Percentiles rank a stretch among this genome's conserved stretches.
These are phyloP conservation scores for Dryomyza anilis DNA, from an alignment of 2,888 invertebrate genomes.

Conservation along the genomic window DNA sequence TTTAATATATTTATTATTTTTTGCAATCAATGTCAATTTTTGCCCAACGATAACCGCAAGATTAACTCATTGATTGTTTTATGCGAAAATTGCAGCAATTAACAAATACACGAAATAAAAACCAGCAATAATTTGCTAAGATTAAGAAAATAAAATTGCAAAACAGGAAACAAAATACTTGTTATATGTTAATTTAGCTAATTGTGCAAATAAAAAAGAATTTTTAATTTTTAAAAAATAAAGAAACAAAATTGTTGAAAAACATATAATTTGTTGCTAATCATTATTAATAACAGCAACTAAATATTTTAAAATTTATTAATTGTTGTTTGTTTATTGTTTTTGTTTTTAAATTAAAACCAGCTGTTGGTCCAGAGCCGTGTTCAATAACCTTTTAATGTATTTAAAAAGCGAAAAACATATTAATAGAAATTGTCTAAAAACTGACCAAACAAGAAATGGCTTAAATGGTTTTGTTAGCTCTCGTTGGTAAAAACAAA, in stretches of 20 bases:
- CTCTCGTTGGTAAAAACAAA: background rate
- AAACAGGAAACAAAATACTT: no score
- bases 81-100: background rate
- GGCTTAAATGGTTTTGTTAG: background rate
- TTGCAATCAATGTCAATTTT: no score
- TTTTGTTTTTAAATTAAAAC: background rate
- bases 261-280: background rate
- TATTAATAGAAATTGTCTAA: background rate
- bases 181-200: no score
- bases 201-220: no score
- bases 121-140: background rate
- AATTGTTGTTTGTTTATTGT: background rate
- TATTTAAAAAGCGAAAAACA: background rate
- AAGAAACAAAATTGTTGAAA: background rate
- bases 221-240: background rate
- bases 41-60: no score
- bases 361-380: background rate
- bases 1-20: no score
- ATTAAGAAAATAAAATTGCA: no score
- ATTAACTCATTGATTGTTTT: background rate
- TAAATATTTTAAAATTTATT: background rate
- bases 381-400: slow-evolving; percentile 11
- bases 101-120: background rate
- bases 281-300: background rate
- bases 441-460: slow-evolving; percentile 4